These are phyloP conservation scores for Numenius arquata DNA, from an alignment of 2,113 vertebrate species.

Conservation along the genomic window DNA sequence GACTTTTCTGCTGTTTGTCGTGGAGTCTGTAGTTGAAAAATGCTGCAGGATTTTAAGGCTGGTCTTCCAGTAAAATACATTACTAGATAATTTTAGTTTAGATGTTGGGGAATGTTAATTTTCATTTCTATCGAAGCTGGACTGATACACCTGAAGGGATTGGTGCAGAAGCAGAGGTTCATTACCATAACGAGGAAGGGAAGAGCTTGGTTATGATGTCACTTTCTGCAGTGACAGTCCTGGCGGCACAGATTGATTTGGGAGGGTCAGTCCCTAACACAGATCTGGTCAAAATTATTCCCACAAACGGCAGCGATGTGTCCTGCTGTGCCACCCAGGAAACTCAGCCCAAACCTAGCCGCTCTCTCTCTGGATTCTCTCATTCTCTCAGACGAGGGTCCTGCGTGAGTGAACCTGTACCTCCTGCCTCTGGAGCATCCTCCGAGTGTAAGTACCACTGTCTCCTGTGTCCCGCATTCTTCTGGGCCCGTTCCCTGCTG, in stretches of 20 bases:
- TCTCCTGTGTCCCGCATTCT: rapidly evolving
- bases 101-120: background rate
- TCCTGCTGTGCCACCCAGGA: background rate
- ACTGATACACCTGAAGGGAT: background rate
- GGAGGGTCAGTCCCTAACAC: background rate
- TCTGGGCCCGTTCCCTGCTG: rapidly evolving
- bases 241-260: rapidly evolving
- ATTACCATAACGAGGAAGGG: background rate
- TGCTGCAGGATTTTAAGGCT: background rate
- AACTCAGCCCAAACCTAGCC: background rate
- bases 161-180: background rate
- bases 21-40: background rate
- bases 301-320: background rate
- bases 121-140: background rate
- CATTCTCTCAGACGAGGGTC: background rate
- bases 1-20: background rate
- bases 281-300: background rate
- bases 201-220: background rate
- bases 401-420: rapidly evolving
- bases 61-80: no score
- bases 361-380: background rate
- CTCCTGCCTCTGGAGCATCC: background rate
- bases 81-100: no score
- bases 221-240: background rate
- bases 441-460: rapidly evolving